These are phyloP conservation scores for Rhipidura dahli DNA, from an alignment of 2,113 vertebrate species.

Conservation along the genomic window DNA sequence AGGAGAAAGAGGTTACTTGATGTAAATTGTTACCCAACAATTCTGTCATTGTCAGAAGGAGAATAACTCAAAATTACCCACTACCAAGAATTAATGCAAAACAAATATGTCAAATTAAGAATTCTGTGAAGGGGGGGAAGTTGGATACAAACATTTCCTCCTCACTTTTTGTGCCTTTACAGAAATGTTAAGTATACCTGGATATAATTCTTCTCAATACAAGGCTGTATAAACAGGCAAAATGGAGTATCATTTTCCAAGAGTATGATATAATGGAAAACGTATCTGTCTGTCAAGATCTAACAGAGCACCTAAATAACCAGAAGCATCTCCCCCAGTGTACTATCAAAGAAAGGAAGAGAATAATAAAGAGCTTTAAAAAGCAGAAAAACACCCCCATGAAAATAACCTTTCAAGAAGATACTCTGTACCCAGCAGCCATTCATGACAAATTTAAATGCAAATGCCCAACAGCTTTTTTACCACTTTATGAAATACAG, in stretches of 20 bases:
- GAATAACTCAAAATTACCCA: neutral
- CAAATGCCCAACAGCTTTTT: conserved; percentile 16
- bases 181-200: neutral
- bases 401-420: conserved; percentile 19
- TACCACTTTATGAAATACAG: neutral
- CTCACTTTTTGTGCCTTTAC: neutral
- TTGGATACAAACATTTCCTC: neutral
- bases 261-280: neutral
- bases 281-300: neutral
- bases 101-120: neutral
- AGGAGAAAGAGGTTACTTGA: neutral
- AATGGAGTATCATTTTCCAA: neutral
- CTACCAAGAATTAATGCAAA: neutral
- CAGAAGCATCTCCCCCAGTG: neutral
- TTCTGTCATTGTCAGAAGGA: neutral
- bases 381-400: neutral
- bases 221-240: neutral
- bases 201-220: neutral
- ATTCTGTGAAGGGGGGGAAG: neutral
- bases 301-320: neutral
- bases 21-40: neutral
- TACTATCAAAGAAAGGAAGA: neutral
- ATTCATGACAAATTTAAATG: conserved; percentile 32
- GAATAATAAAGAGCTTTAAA: neutral
- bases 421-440: neutral